These are phyloP conservation scores for Apamea monoglypha DNA, from an alignment of 2,888 invertebrate genomes.

Conservation along the genomic window DNA sequence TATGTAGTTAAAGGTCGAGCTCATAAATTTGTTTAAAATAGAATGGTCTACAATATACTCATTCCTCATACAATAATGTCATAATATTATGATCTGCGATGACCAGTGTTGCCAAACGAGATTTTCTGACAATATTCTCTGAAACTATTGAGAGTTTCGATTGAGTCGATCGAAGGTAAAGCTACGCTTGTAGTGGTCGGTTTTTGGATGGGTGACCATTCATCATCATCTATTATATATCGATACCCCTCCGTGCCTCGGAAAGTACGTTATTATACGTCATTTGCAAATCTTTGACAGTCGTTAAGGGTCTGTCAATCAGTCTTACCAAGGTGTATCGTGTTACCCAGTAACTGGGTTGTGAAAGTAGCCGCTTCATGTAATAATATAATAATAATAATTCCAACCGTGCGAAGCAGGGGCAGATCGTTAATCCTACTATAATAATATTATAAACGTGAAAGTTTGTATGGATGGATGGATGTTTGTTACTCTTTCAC, in stretches of 20 bases:
- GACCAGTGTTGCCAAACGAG: neutral
- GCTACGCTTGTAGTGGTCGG: neutral
- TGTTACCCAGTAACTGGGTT: neutral
- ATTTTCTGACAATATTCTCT: neutral
- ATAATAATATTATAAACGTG: no score
- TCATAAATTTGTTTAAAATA: slow-evolving; percentile 31
- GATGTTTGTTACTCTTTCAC: no score
- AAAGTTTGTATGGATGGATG: no score
- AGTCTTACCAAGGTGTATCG: no score
- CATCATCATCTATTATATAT: neutral
- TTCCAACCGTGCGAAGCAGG: no score
- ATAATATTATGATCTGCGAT: neutral
- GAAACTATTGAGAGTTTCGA: neutral
- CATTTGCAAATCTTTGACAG: neutral
- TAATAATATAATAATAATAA: neutral
- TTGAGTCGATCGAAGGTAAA: neutral
- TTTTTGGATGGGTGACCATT: neutral
- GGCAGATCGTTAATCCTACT: no score
- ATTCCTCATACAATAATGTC: neutral
- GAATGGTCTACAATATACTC: slow-evolving; percentile 11
- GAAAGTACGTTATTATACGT: neutral
- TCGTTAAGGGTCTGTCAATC: neutral
- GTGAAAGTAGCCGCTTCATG: neutral
- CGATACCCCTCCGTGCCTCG: neutral
- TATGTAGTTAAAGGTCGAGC: slow-evolving; percentile 7